phyloP scores from a whole-genome alignment of 1,140 invertebrate species.

The Acromyrmex charruanus region DNA sequence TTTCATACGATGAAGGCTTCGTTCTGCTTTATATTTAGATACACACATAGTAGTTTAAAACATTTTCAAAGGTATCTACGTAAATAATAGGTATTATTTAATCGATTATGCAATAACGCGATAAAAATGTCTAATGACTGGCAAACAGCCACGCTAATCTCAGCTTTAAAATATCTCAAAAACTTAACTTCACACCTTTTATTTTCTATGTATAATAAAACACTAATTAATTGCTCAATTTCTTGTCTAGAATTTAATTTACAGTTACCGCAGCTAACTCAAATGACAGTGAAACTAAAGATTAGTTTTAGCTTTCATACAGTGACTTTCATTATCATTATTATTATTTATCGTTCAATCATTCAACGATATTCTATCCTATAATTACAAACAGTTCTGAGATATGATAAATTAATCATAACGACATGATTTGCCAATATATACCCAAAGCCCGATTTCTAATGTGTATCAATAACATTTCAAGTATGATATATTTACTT shows the following conservation, averaged over 20 bases:
- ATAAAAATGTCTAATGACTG: slow-evolving; percentile 59
- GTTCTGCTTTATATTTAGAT: slow-evolving; percentile 27
- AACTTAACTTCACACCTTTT: not conserved
- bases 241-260: not conserved
- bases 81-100: slow-evolving; percentile 41
- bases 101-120: slow-evolving; percentile 50
- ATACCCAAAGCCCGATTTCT: not conserved
- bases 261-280: not conserved
- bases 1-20: not conserved
- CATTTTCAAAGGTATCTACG: not conserved
- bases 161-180: not conserved
- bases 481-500: not conserved
- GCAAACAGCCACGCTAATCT: not conserved
- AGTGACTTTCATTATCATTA: slow-evolving; percentile 13
- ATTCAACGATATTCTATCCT: slow-evolving; percentile 9
- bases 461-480: not conserved
- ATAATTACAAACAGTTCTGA: slow-evolving; percentile 40
- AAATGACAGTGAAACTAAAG: not conserved
- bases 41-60: slow-evolving; percentile 16
- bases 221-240: slow-evolving; percentile 22
- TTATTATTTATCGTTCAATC: slow-evolving; percentile 43
- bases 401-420: slow-evolving; percentile 29
- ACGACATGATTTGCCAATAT: not conserved
- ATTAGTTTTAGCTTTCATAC: not conserved
- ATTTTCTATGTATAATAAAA: not conserved